Conservation (phyloP, 2,797 vertebrate species). For the Basileuterus tristriatus region DNA sequence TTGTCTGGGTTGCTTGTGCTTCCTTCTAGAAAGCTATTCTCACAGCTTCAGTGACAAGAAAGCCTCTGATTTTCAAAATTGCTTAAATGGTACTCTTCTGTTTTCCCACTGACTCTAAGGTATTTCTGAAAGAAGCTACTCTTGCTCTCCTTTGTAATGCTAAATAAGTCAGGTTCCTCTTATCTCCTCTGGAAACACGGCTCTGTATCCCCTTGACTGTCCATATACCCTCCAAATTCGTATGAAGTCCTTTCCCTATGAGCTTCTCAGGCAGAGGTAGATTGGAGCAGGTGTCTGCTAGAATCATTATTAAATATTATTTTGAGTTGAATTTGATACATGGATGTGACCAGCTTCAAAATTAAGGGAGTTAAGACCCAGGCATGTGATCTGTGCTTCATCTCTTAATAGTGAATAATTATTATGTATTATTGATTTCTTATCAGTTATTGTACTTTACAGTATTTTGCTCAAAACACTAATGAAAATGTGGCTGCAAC, state of each 20-base stretch:
- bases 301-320: background rate
- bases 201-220: background rate
- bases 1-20: background rate
- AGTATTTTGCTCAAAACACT: background rate
- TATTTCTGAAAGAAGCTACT: background rate
- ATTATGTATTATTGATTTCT: background rate
- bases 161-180: background rate
- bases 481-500: background rate
- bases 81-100: background rate
- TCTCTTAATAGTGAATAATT: background rate
- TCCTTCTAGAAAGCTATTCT: background rate
- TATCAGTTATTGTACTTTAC: background rate
- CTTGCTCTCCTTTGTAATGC: background rate
- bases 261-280: background rate
- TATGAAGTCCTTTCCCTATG: background rate
- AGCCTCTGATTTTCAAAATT: background rate
- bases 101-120: background rate
- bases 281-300: background rate
- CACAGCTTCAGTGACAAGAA: background rate
- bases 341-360: background rate
- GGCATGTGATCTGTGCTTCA: background rate
- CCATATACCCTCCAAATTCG: background rate
- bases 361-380: background rate
- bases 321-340: background rate
- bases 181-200: background rate